These are phyloP conservation scores for Sebastes vulpes DNA, from an alignment of 2,797 vertebrate species.

Conservation along the genomic window DNA sequence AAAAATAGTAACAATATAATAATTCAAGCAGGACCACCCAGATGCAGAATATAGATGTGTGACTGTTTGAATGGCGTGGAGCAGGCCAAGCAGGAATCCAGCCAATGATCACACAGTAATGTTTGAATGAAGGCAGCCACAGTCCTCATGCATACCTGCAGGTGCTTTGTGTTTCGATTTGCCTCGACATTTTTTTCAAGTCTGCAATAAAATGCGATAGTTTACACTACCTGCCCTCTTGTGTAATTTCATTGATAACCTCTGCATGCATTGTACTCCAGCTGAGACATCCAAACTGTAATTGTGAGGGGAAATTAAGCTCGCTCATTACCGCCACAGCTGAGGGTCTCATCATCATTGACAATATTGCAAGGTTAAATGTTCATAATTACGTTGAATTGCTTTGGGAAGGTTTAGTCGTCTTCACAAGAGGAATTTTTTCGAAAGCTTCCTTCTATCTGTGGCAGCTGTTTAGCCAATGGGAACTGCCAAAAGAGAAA, in stretches of 20 bases:
- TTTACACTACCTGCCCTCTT: conserved; percentile 34
- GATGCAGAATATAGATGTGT: conserved; percentile 62
- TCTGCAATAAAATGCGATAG: conserved; percentile 29
- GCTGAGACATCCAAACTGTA: conserved; percentile 3
- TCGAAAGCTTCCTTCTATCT: conserved; percentile 1
- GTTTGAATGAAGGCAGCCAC: conserved; percentile 49
- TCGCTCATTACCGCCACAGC: not conserved
- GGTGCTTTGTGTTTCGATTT: conserved; percentile 66
- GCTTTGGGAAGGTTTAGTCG: conserved; percentile 27
- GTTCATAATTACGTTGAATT: conserved; percentile 3
- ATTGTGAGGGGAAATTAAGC: conserved; percentile 10
- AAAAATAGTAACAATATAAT: conserved; percentile 51
- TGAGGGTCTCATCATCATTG: conserved; percentile 1
- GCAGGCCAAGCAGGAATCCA: conserved; percentile 50
- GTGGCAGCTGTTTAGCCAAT: conserved; percentile 5
- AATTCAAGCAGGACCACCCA: conserved; percentile 74
- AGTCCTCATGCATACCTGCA: conserved; percentile 45
- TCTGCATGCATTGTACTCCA: conserved; percentile 6
- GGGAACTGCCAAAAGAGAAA: conserved; percentile 36
- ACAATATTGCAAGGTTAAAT: conserved; percentile 9
- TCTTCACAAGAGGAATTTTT: not conserved
- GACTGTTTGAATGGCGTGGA: conserved; percentile 56
- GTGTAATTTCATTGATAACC: conserved; percentile 42
- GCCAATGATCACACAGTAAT: conserved; percentile 66
- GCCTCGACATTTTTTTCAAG: conserved; percentile 8